Percentiles rank a stretch among this genome's conserved stretches.
phyloP scores from a whole-genome alignment of 2,113 vertebrate genomes.

The Ochotona curzoniae region DNA sequence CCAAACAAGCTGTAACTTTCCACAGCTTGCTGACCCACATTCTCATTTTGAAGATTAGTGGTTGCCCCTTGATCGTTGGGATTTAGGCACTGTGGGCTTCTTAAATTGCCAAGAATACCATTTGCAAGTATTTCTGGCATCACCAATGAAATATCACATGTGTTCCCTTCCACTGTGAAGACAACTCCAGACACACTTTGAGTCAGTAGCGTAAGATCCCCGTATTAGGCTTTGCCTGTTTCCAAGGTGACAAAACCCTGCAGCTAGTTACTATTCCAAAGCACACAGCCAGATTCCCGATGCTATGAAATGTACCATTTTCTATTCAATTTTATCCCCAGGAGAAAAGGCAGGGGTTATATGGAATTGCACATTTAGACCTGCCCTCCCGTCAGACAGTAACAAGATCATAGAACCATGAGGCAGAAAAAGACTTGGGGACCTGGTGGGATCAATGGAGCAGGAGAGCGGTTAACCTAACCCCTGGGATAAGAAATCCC shows the following conservation, averaged over 20 bases:
- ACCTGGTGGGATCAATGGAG: background rate
- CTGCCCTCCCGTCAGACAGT: conserved; percentile 45
- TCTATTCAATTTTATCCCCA: conserved; percentile 58
- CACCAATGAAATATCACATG: conserved; percentile 50
- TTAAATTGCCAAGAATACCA: conserved; percentile 39
- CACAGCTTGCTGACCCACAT: background rate
- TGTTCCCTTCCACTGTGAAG: conserved; percentile 8
- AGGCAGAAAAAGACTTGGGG: background rate
- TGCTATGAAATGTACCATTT: conserved; percentile 56
- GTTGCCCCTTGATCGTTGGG: background rate
- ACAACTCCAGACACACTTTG: conserved; percentile 62
- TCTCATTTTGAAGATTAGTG: background rate
- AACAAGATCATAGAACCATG: conserved; percentile 42
- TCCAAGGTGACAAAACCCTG: conserved; percentile 68
- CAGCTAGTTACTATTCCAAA: conserved; percentile 70
- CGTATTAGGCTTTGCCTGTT: conserved; percentile 58
- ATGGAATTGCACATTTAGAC: conserved; percentile 8
- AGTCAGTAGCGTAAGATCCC: conserved; percentile 53
- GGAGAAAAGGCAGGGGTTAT: conserved; percentile 64
- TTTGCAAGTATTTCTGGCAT: conserved; percentile 43
- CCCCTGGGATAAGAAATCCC: background rate
- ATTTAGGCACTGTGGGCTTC: background rate
- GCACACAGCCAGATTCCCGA: conserved; percentile 50
- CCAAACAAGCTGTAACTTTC: conserved; percentile 45
- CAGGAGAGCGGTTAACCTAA: background rate